Evolutionary conservation across 2,797 vertebrate species (phyloP).

Genomic region (Ctenopoma multispine): DNA sequence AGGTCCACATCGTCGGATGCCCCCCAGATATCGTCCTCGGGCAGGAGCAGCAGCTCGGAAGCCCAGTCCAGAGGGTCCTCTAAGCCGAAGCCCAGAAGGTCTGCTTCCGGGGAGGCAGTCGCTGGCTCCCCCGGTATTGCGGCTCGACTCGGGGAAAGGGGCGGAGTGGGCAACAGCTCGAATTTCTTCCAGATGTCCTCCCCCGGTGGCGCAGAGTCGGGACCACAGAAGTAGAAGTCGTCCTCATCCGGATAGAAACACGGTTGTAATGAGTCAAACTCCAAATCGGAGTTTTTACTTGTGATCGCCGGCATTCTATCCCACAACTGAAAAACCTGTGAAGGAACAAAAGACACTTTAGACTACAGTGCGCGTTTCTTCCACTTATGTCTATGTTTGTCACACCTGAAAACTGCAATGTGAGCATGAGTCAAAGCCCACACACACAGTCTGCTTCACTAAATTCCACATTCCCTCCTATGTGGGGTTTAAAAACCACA

Average conservation of each 20-base stretch:
- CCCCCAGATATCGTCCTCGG: conserved; percentile 92
- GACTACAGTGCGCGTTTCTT: neutral
- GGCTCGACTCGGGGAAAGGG: conserved; percentile 92
- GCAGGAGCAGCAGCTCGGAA: conserved; percentile 90
- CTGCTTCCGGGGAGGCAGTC: conserved; percentile 72
- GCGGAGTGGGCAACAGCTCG: conserved; percentile 95
- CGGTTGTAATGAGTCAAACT: conserved; percentile 98
- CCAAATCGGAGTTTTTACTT: conserved; percentile 95
- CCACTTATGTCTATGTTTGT: conserved; percentile 6
- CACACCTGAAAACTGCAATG: conserved; percentile 66
- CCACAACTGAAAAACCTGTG: conserved; percentile 69
- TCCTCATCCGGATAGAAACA: conserved; percentile 99
- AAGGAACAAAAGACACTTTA: conserved; percentile 57
- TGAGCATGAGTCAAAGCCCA: conserved; percentile 67
- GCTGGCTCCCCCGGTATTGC: conserved; percentile 89
- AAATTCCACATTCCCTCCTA: conserved; percentile 50
- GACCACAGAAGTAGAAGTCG: conserved; percentile 97
- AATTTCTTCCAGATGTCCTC: conserved; percentile 99
- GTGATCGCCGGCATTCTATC: conserved; percentile 92
- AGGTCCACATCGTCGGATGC: conserved; percentile 85
- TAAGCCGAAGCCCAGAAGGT: conserved; percentile 84
- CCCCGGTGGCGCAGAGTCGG: conserved; percentile 95
- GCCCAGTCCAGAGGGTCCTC: conserved; percentile 92
- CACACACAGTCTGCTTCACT: conserved; percentile 63
- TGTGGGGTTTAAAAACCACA: conserved; percentile 49